Conservation (phyloP, 2,113 vertebrate species). For the Mormyrus lacerda region DNA sequence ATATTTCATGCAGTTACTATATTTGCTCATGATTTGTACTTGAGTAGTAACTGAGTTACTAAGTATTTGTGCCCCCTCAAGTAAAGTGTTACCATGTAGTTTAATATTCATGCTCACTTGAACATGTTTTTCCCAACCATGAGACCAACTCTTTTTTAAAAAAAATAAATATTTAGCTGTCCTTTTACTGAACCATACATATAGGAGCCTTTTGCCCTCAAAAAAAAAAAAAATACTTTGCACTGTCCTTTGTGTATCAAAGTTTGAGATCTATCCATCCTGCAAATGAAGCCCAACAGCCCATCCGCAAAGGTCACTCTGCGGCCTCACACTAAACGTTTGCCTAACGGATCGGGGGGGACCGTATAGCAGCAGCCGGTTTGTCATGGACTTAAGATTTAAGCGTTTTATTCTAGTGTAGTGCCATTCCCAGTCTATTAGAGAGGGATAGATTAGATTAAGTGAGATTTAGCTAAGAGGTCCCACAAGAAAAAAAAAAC, state of each 20-base stretch:
- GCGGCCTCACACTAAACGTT: slow-evolving; percentile 53
- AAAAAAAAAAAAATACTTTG: slow-evolving; percentile 12
- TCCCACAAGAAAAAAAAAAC: slow-evolving; percentile 50
- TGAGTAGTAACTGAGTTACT: too few relatives aligned
- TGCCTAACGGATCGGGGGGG: slow-evolving; percentile 43
- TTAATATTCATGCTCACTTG: neutral
- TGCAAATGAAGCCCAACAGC: slow-evolving; percentile 41
- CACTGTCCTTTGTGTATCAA: slow-evolving; percentile 44
- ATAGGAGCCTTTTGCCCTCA: neutral
- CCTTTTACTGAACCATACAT: neutral
- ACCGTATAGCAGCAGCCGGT: slow-evolving; percentile 38
- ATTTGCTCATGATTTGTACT: too few relatives aligned
- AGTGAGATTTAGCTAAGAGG: slow-evolving; percentile 59
- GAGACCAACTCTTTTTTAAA: neutral
- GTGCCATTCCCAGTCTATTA: slow-evolving; percentile 53
- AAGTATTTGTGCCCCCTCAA: too few relatives aligned
- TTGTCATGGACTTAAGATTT: slow-evolving; percentile 51
- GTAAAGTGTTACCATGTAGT: too few relatives aligned
- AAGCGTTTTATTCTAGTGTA: slow-evolving; percentile 54
- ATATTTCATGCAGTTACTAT: too few relatives aligned
- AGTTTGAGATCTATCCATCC: slow-evolving; percentile 46
- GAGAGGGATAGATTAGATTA: slow-evolving; percentile 62
- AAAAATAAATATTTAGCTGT: slow-evolving; percentile 10
- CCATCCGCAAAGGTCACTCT: slow-evolving; percentile 48
- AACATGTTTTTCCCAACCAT: slow-evolving; percentile 10